phyloP scores from a whole-genome alignment of 2,797 vertebrate species.

The Emys orbicularis region DNA sequence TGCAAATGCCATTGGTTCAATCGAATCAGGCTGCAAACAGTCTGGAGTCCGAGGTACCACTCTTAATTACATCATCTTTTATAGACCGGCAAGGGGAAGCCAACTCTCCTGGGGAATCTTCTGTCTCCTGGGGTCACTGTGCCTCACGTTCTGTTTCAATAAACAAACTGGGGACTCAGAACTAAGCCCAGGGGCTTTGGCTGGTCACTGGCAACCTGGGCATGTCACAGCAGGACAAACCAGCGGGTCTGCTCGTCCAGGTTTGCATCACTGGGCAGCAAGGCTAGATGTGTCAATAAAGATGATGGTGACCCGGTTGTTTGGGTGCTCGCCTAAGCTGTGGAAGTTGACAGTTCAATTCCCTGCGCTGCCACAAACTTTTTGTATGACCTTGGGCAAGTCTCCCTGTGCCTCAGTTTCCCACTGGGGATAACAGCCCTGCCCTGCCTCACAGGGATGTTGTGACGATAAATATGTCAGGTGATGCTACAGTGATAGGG shows the following conservation, averaged over 20 bases:
- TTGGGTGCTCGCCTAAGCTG: background rate
- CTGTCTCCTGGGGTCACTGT: background rate
- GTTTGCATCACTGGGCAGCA: background rate
- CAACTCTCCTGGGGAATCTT: conserved; percentile 39
- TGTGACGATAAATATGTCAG: too few relatives aligned
- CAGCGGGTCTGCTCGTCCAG: background rate
- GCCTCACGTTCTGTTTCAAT: background rate
- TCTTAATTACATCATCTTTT: conserved; percentile 58
- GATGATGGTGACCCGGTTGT: too few relatives aligned
- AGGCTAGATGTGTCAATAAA: background rate
- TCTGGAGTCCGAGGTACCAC: conserved; percentile 41
- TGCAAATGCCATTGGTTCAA: conserved; percentile 59
- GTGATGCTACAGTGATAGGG: background rate
- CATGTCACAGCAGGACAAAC: background rate
- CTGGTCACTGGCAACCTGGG: background rate
- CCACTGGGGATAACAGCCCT: too few relatives aligned
- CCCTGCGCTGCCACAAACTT: background rate
- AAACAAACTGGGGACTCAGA: background rate
- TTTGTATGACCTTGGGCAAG: background rate
- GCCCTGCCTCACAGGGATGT: too few relatives aligned
- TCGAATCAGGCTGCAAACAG: conserved; percentile 42
- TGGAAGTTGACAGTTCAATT: background rate
- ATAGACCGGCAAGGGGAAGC: conserved; percentile 25
- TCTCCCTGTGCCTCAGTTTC: too few relatives aligned
- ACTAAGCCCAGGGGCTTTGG: background rate